Evolutionary conservation across 2,888 invertebrate species (phyloP).

Genomic region (Allophyes oxyacanthae): DNA sequence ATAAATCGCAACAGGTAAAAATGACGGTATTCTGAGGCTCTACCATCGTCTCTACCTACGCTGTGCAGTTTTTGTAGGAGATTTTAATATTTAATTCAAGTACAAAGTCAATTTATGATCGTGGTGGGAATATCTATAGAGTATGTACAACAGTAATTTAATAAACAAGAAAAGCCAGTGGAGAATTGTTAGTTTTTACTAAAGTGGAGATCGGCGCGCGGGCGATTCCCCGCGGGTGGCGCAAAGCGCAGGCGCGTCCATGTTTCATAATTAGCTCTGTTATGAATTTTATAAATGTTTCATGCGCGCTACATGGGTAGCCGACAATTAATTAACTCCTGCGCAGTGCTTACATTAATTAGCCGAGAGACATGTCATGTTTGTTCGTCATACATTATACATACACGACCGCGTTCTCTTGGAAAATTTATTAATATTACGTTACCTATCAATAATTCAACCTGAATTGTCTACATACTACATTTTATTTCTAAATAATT

Average conservation of each 20-base stretch:
- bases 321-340: conserved; percentile 86
- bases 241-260: conserved; percentile 74
- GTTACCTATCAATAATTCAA: conserved; percentile 70
- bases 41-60: conserved; percentile 9
- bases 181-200: conserved; percentile 76
- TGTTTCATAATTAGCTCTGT: conserved; percentile 85
- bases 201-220: conserved; percentile 61
- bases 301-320: conserved; percentile 80
- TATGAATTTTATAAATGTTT: conserved; percentile 89
- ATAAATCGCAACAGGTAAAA: conserved; percentile 12
- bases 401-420: conserved; percentile 66
- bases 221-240: conserved; percentile 81
- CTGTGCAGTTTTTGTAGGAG: conserved; percentile 41
- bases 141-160: conserved; percentile 67
- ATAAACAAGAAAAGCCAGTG: conserved; percentile 69
- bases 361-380: conserved; percentile 78
- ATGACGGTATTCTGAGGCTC: conserved; percentile 13
- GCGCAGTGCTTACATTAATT: conserved; percentile 86
- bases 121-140: conserved; percentile 58
- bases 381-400: conserved; percentile 81
- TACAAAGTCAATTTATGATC: conserved; percentile 58
- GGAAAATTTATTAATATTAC: conserved; percentile 74
- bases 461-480: conserved; percentile 52
- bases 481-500: conserved; percentile 51
- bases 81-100: conserved; percentile 54